Base-by-base conservation (phyloP, 2,113 vertebrate species). In the Dendrocopos noguchii region DNA sequence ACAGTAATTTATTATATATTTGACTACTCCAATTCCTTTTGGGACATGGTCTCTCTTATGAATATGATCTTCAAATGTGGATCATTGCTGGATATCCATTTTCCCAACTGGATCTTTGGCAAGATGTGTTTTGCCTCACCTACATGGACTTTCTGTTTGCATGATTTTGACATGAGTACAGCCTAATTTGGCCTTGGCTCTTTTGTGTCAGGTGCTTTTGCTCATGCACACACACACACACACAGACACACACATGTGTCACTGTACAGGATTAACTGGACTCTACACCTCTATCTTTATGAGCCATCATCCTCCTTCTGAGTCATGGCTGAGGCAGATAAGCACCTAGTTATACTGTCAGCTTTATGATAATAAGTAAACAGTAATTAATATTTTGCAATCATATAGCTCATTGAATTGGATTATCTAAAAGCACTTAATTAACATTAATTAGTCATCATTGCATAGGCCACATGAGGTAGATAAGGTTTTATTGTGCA, bases 321-420 rank as follows among this genome's bases (percentile, higher is more conserved):
- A 83, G 82, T 95, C 88, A 94, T 33, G 60, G 56, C 70, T 91
- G 56, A 87, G 31, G 64, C 36, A 93, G 79, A 94, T 75, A 93
- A 91, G 68, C 34, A 93, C 42, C 66, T 81, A 60, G 17, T n/a
- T 84, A 86, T 93, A 60, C 67, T 87, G 46, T 73, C 84, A 47
- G 22, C 72, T 86, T 86, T 16, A 50, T 36, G 50, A 53, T 59
- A 83, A 88, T 83, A 83, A 76, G 89, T 93, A 93, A 91, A 93
- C 12, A 91, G 27, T 75, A 90, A 92, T 94, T 90, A 91, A 47
- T 56, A 76, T 96, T 91, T 96, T 86, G 89, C 52, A 97, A 94
- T 84, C 57, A 16, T 78, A 39, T 66, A 56, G 16, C 13, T 29
- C 28, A 13, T 78, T 91, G 78, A 87, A 83, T 76, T 76, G 59